These are phyloP conservation scores for Tympanuchus pallidicinctus DNA, from an alignment of 2,113 vertebrate genomes.

Conservation along the genomic window DNA sequence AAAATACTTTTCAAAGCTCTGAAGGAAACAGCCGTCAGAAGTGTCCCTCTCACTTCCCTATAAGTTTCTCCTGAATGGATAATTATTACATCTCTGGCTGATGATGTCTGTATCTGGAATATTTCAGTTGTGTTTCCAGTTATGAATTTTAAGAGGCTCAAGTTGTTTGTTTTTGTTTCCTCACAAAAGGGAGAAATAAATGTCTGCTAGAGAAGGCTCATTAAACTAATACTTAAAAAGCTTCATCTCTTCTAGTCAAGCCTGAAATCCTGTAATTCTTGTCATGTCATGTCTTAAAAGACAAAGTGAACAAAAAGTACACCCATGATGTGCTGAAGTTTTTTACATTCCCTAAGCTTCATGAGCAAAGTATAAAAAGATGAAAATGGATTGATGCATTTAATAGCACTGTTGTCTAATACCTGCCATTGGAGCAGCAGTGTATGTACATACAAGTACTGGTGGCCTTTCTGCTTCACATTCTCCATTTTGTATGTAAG, in stretches of 20 bases:
- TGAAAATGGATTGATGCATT: background rate
- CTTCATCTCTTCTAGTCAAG: background rate
- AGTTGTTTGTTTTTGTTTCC: background rate
- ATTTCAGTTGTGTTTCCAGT: background rate
- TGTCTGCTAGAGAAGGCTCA: background rate
- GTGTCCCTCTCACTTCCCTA: background rate
- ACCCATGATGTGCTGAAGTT: background rate
- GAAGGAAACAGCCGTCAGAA: background rate
- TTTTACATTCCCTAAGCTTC: background rate
- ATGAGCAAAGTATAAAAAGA: background rate
- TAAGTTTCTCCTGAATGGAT: background rate
- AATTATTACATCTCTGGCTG: slow-evolving; percentile 9
- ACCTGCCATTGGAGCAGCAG: background rate
- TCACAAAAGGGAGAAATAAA: background rate
- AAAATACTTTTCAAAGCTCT: background rate
- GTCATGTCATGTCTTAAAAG: background rate
- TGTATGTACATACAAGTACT: background rate
- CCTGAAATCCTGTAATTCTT: slow-evolving; percentile 9
- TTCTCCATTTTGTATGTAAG: background rate
- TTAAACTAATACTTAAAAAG: slow-evolving; percentile 4
- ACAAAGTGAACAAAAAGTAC: background rate
- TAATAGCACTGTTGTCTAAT: background rate
- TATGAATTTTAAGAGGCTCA: slow-evolving; percentile 16
- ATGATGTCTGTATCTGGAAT: background rate
- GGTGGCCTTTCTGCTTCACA: background rate